A percentile compares a stretch with the other conserved stretches of the same genome.
phyloP scores from a whole-genome alignment of 2,113 vertebrate genomes.

The Odontesthes bonariensis region DNA sequence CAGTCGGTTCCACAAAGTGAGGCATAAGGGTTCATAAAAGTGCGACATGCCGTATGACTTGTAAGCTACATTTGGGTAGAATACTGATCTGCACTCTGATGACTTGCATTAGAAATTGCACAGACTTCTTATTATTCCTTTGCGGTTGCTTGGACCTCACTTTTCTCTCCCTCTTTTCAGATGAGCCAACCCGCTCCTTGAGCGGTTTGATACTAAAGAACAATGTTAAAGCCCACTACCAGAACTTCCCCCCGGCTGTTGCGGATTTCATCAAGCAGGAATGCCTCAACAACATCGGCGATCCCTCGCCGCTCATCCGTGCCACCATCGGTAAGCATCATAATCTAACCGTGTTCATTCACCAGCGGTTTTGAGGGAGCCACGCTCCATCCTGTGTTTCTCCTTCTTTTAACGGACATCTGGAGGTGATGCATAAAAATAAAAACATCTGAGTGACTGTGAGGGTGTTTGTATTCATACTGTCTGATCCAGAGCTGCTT shows the following conservation, averaged over 20 bases:
- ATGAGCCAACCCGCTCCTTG: constrained; percentile 94
- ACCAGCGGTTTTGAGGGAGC: neutral
- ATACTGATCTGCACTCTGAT: no score
- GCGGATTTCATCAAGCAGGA: constrained; percentile 96
- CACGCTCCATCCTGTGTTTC: neutral
- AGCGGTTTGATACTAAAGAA: constrained; percentile 96
- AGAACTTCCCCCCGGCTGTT: constrained; percentile 91
- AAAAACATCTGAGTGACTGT: constrained; percentile 51
- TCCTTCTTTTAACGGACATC: neutral
- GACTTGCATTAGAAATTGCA: no score
- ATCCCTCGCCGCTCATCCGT: constrained; percentile 92
- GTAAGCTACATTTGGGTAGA: no score
- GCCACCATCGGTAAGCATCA: constrained; percentile 89
- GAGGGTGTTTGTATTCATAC: constrained; percentile 76
- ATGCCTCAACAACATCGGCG: constrained; percentile 94
- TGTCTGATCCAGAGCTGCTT: constrained; percentile 73
- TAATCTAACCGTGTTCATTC: neutral
- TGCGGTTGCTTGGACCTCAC: neutral
- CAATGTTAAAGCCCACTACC: constrained; percentile 96
- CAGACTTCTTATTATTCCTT: no score
- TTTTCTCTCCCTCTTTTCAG: constrained; percentile 64
- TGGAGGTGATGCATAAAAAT: constrained; percentile 69
- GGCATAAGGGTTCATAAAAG: no score
- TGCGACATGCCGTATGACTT: no score
- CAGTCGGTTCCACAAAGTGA: no score